Evolutionary conservation across 1,140 invertebrate genomes (phyloP), one percentile per base, ranked within the genome.

Genomic region (Monomorium pharaonis): DNA sequence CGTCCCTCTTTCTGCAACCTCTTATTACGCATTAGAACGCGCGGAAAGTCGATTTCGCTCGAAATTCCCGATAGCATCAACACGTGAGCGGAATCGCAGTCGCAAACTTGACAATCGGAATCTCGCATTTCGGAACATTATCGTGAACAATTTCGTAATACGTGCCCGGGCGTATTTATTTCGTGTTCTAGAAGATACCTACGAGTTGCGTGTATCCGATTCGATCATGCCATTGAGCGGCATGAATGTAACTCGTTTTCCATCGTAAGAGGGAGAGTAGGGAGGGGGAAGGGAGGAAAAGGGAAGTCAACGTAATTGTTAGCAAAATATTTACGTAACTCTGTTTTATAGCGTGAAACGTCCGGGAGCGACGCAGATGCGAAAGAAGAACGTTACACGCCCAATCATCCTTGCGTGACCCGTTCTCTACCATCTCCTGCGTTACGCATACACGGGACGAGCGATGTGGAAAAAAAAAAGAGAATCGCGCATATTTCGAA

Each of bases 291-390:
- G 37, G 14, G 4, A 12, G 37, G 6, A 3, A 18, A 3, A 10
- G 4, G 51, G 33, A 12, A 33, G 10, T 63, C 24, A 30, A 44
- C 12, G 18, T 47, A 77, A 77, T 77, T 63, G 24, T 77, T 63
- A 47, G 16, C 24, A 37, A 63, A 63, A 77, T 63, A 63, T 44
- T 77, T 77, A 77, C 56, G 58, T 63, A 63, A 77, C 24, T 7
- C 7, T 75, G 58, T 77, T n/a, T 30, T 77, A 63, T 44, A 63
- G 9, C n/a, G 18, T 18, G 18, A 9, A 24, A 14, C 16, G 14
- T 62, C 10, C 33, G n/a, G 27, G 54, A 62, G 5, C 37, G 18
- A 30, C 5, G 18, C 12, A 14, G 37, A 16, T 27, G 37, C 33
- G 27, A 54, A 30, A 56, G 62, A 77, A 75, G 30, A 77, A 47